These are phyloP conservation scores for Halcyon badia DNA, from an alignment of 2,797 vertebrate genomes.

Conservation along the genomic window DNA sequence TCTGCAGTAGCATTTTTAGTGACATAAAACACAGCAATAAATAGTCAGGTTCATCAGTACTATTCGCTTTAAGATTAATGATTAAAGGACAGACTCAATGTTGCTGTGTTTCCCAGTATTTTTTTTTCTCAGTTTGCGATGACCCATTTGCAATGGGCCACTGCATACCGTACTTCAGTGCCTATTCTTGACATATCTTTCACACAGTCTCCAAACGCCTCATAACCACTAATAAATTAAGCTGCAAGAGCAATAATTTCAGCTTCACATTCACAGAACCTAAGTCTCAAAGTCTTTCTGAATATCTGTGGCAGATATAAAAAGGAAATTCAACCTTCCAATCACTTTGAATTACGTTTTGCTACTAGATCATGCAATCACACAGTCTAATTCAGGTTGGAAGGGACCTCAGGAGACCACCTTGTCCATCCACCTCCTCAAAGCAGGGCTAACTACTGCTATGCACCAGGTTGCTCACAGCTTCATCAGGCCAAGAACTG, in stretches of 20 bases:
- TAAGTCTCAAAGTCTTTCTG: neutral
- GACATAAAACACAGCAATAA: neutral
- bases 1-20: neutral
- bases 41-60: neutral
- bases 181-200: neutral
- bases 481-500: neutral
- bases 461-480: neutral
- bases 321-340: neutral
- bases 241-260: neutral
- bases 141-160: neutral
- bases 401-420: neutral
- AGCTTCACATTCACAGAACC: neutral
- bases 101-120: neutral
- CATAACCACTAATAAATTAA: constrained; percentile 16
- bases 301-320: constrained; percentile 14
- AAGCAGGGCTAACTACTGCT: neutral
- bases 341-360: constrained; percentile 6
- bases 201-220: neutral
- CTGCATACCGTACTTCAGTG: neutral
- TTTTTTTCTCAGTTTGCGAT: neutral
- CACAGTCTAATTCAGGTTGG: neutral
- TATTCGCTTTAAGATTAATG: neutral
- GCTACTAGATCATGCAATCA: neutral
- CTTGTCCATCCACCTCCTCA: fast-evolving
- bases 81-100: neutral